Percentiles rank a stretch among this genome's conserved stretches.
Evolutionary conservation across 2,113 vertebrate genomes (phyloP).

Genomic region (Podocnemis expansa): DNA sequence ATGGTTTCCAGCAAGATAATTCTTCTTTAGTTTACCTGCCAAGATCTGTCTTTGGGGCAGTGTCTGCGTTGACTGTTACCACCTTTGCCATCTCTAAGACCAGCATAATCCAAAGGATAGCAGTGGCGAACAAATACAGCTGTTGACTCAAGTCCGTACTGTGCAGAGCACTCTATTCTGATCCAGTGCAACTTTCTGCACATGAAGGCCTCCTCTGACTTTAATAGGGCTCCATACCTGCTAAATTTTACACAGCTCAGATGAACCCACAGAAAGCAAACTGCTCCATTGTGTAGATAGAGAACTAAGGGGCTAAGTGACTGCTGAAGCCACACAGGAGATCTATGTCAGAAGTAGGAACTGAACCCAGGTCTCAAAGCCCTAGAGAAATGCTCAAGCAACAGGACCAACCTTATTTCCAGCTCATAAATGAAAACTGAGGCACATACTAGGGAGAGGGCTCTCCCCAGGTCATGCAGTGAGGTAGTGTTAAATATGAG

Average conservation of each 20-base stretch:
- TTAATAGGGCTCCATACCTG: accelerated
- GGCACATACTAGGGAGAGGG: neutral
- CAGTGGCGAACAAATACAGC: neutral
- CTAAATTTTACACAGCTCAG: neutral
- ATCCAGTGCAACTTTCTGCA: neutral
- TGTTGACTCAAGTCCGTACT: neutral
- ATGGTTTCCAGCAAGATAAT: neutral
- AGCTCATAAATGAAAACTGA: neutral
- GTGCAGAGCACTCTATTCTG: neutral
- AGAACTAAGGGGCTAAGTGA: neutral
- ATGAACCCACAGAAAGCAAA: neutral
- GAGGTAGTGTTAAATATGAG: neutral
- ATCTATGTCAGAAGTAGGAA: too few species aligned
- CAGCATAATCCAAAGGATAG: accelerated
- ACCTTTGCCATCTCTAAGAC: neutral
- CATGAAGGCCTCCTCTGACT: neutral
- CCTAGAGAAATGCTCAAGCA: too few species aligned
- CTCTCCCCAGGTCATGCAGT: neutral
- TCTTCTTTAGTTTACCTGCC: neutral
- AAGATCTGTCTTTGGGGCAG: neutral
- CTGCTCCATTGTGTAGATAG: neutral
- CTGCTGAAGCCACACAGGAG: too few species aligned
- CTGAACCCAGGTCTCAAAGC: too few species aligned
- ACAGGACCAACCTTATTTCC: too few species aligned
- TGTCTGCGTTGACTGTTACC: neutral